These are phyloP conservation scores for Dendrocincla fuliginosa DNA, from an alignment of 2,797 vertebrate genomes.

Conservation along the genomic window DNA sequence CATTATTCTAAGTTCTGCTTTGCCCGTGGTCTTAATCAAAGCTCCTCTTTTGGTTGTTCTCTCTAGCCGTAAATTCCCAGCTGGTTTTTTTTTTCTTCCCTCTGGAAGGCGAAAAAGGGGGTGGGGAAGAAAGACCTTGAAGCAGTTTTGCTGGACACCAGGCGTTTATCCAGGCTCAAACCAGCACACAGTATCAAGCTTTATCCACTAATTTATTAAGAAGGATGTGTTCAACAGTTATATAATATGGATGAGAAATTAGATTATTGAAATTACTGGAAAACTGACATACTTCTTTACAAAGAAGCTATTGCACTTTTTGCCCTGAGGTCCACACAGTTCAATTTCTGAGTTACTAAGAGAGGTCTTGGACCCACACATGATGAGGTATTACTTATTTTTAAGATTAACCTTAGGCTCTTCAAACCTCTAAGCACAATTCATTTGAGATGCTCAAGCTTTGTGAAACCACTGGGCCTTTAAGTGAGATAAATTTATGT, in stretches of 20 bases:
- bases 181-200: not conserved
- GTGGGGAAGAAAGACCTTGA: too few species aligned
- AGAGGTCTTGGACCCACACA: not conserved
- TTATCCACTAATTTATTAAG: not conserved
- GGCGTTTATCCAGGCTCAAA: too few species aligned
- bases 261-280: not conserved
- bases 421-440: not conserved
- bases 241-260: accelerated
- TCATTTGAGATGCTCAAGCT: not conserved
- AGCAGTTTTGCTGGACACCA: too few species aligned
- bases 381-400: not conserved
- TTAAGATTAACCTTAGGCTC: not conserved
- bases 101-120: too few species aligned
- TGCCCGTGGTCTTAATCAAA: too few species aligned
- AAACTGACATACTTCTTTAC: not conserved
- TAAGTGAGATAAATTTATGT: not conserved
- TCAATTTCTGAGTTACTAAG: not conserved
- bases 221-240: not conserved
- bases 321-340: not conserved
- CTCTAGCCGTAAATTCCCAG: too few species aligned
- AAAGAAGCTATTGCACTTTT: not conserved
- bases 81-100: too few species aligned
- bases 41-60: too few species aligned
- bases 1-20: too few species aligned
- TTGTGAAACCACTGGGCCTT: not conserved